Conservation (phyloP, 1,140 invertebrate species). For the Acromyrmex charruanus region DNA sequence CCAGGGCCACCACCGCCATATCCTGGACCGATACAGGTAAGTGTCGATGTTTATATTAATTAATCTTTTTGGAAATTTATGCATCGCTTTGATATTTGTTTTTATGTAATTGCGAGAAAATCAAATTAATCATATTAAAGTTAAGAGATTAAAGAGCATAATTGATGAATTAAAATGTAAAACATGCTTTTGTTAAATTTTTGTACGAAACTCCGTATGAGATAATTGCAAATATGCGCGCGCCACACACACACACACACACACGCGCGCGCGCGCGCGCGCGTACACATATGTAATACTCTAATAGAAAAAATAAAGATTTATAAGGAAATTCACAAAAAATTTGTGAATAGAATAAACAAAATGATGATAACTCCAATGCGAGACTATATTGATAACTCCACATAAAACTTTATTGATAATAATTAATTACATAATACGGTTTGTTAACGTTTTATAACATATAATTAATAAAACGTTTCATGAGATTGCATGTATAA, state of each 20-base stretch:
- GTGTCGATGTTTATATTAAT: slow-evolving; percentile 66
- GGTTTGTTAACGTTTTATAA: slow-evolving; percentile 42
- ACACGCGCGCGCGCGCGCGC: rapidly evolving
- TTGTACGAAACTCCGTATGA: not conserved
- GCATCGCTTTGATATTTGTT: slow-evolving; percentile 79
- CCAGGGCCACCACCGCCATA: slow-evolving; percentile 86
- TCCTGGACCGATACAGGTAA: slow-evolving; percentile 84
- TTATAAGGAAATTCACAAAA: not conserved
- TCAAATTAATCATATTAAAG: not conserved
- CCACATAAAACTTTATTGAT: not conserved
- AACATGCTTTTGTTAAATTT: not conserved
- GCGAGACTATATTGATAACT: not conserved
- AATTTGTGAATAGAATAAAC: not conserved
- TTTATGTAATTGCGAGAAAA: slow-evolving; percentile 53
- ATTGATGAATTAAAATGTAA: slow-evolving; percentile 13
- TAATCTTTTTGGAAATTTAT: slow-evolving; percentile 70
- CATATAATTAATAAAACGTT: slow-evolving; percentile 35
- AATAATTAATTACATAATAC: slow-evolving; percentile 23
- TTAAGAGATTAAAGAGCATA: not conserved
- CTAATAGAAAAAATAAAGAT: not conserved
- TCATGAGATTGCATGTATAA: slow-evolving; percentile 60
- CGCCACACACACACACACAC: no score
- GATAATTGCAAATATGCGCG: no score
- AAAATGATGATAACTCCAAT: not conserved
- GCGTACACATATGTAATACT: not conserved